Evolutionary conservation across 2,888 invertebrate species (phyloP).

Genomic region (Drepanosiphum platanoidis): DNA sequence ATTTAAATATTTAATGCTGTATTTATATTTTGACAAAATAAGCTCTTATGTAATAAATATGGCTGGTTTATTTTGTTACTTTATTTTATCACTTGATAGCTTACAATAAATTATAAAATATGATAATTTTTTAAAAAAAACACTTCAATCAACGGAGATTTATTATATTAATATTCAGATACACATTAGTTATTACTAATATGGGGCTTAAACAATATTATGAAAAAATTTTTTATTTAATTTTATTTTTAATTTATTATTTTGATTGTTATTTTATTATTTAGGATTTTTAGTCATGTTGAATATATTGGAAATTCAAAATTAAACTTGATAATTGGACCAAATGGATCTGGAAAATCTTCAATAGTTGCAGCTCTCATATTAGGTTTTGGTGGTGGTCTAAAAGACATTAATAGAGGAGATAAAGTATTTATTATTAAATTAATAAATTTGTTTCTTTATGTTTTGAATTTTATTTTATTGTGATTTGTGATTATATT

Average conservation of each 20-base stretch:
- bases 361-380: slow-evolving; percentile 93
- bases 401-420: slow-evolving; percentile 80
- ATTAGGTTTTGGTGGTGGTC: slow-evolving; percentile 87
- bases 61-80: background rate
- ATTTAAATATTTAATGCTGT: too few species aligned
- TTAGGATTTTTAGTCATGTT: slow-evolving; percentile 80
- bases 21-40: too few species aligned
- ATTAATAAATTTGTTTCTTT: too few species aligned
- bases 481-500: too few species aligned
- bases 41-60: too few species aligned
- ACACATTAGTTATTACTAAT: too few species aligned
- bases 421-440: slow-evolving; percentile 71
- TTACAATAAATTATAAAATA: background rate
- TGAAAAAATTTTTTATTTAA: too few species aligned
- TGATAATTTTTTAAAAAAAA: background rate
- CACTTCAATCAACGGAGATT: too few species aligned
- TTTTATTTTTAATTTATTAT: too few species aligned
- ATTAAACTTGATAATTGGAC: slow-evolving; percentile 90
- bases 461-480: too few species aligned
- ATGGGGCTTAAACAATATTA: too few species aligned
- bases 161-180: too few species aligned
- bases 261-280: slow-evolving; percentile 36
- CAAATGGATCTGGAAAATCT: slow-evolving; percentile 96
- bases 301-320: slow-evolving; percentile 78
- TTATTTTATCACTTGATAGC: background rate